Conservation (phyloP, 2,797 vertebrate genomes). For the Eulemur rubriventer region DNA sequence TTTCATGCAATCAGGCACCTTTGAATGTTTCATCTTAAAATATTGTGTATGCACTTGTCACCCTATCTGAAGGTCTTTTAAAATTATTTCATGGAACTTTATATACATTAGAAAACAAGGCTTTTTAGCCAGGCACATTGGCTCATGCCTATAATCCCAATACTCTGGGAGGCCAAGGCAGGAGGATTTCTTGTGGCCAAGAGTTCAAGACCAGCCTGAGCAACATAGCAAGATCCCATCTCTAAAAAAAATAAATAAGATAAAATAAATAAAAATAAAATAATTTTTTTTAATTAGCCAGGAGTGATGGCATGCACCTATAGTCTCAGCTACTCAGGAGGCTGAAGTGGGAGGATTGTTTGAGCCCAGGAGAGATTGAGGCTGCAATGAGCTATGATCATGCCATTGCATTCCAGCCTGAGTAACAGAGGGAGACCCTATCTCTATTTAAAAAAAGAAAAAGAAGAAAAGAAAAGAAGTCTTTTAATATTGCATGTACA, state of each 20-base stretch:
- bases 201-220: not conserved
- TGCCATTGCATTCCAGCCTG: not conserved
- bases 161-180: not conserved
- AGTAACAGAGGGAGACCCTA: not conserved
- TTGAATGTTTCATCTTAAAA: not conserved
- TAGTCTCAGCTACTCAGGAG: not conserved
- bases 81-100: constrained; percentile 1
- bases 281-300: not conserved
- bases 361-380: not conserved
- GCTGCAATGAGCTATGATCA: not conserved
- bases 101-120: constrained; percentile 38
- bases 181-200: not conserved
- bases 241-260: not conserved
- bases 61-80: constrained; percentile 37
- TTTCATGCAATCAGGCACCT: not conserved
- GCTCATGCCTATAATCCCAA: not conserved
- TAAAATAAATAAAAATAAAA: too few relatives aligned
- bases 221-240: not conserved
- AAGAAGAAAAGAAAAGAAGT: not conserved
- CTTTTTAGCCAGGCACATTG: not conserved
- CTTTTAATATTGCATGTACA: constrained; percentile 22
- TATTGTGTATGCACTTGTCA: not conserved
- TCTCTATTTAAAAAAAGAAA: not conserved
- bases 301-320: not conserved
- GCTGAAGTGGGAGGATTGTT: not conserved